Conservation (phyloP, 2,113 vertebrate genomes). For the Sebastes fasciatus region DNA sequence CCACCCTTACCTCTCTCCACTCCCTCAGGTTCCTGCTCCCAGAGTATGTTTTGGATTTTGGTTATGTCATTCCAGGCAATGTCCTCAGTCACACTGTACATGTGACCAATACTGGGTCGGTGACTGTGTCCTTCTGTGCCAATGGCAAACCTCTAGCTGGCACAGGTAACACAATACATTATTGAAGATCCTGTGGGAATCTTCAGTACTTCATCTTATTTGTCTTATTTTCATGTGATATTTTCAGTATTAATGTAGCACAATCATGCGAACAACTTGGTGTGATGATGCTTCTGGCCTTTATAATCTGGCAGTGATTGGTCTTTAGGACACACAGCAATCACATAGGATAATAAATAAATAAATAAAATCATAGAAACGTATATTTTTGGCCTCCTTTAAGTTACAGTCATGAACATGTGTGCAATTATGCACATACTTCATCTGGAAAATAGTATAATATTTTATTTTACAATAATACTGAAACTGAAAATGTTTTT, state of each 20-base stretch:
- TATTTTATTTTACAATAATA: too few relatives aligned
- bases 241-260: neutral
- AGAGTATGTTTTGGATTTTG: slow-evolving; percentile 75
- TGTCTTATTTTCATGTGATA: neutral
- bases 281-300: neutral
- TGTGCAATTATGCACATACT: too few relatives aligned
- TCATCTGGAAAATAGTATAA: too few relatives aligned
- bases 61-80: slow-evolving; percentile 48
- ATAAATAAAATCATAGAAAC: too few relatives aligned
- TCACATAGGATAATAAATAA: neutral
- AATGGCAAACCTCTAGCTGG: slow-evolving; percentile 51
- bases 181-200: neutral
- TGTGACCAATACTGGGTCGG: slow-evolving; percentile 57
- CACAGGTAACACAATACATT: slow-evolving; percentile 52
- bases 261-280: neutral
- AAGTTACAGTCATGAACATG: too few relatives aligned
- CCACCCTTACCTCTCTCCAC: neutral
- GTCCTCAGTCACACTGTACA: slow-evolving; percentile 41
- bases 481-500: too few relatives aligned
- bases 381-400: too few relatives aligned
- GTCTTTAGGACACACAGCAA: neutral
- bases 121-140: slow-evolving; percentile 66
- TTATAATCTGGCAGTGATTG: neutral
- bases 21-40: slow-evolving; percentile 57
- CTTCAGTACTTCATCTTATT: neutral